Base-by-base conservation (phyloP, 1,140 invertebrate genomes). In the Mylabris phalerata region DNA sequence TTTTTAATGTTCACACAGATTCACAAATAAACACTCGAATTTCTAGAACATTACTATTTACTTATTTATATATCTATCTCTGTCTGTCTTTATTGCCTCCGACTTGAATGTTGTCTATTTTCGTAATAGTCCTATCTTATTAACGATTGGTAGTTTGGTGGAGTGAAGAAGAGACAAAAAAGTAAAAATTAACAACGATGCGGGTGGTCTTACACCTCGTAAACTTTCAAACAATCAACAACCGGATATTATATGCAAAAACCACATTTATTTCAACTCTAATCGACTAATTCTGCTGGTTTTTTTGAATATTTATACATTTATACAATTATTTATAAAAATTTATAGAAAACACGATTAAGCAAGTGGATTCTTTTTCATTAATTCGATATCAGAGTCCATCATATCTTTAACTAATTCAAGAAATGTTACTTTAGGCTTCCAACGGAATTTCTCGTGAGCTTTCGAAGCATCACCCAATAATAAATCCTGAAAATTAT, bases 371-470 rank as follows among this genome's bases (percentile, higher is more conserved):
- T 98, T 91, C 57, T 81, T 84, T 69, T 84, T 91, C 95, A 98
- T 98, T 19, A 98, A 76, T 59, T 84, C 82, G 6, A 98, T 80
- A 78, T 99, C 96, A 9, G 89, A 82, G n/a, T 88, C 83, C 77
- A 99, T 87, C 96, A 99, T 99, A 73, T 98, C 95, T 69, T 87
- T 85, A 0, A 98, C 95, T 25, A 99, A 79, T 67, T 86, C 86
- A 59, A 84, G 71, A 77, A 98, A 97, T 49, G 84, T 80, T 51
- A 93, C 86, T 57, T 88, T 89, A 9, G 92, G 90, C 50, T 80
- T 75, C 97, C 97, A 99, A 27, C 89, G 88, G 10, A 99, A 79
- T 65, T 88, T 83, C 25, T 82, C 75, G 66, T 84, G 87, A 0
- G 96, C 96, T 79, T 98, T 98, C 0, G 84, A 84, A 5, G 94